A percentile compares a stretch with the other conserved stretches of the same genome.
Evolutionary conservation across 2,888 invertebrate species (phyloP).

Genomic region (Lasius platythorax): DNA sequence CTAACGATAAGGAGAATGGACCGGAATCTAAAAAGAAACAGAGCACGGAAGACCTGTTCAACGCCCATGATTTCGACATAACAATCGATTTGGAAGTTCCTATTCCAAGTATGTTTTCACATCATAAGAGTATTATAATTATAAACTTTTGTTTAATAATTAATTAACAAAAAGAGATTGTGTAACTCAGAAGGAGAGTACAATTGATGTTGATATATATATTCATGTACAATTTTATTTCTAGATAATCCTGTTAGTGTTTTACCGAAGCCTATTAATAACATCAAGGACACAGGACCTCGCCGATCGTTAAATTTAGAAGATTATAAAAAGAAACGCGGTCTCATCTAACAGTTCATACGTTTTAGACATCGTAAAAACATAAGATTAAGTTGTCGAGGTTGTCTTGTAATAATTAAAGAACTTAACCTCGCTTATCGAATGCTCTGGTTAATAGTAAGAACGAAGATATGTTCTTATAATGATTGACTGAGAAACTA

Average conservation of each 20-base stretch:
- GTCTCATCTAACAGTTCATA: constrained; percentile 90
- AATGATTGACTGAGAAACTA: constrained; percentile 68
- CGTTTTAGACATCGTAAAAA: constrained; percentile 51
- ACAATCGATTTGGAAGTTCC: constrained; percentile 96
- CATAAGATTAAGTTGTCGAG: constrained; percentile 58
- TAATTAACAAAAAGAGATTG: background rate
- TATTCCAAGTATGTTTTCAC: constrained; percentile 90
- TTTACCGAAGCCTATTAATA: constrained; percentile 91
- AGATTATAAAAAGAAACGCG: constrained; percentile 97
- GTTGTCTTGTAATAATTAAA: constrained; percentile 53
- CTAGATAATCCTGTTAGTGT: constrained; percentile 90
- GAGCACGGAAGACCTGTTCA: constrained; percentile 88
- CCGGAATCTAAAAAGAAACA: constrained; percentile 82
- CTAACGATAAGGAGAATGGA: constrained; percentile 82
- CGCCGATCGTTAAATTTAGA: constrained; percentile 95
- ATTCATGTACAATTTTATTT: constrained; percentile 55
- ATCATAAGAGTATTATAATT: constrained; percentile 15
- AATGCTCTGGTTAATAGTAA: constrained; percentile 62
- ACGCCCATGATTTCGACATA: constrained; percentile 97
- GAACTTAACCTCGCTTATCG: constrained; percentile 41
- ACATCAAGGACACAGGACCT: constrained; percentile 93
- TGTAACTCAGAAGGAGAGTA: background rate
- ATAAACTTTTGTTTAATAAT: constrained; percentile 9
- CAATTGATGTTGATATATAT: background rate
- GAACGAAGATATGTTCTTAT: constrained; percentile 57